phyloP scores from a whole-genome alignment of 2,797 vertebrate genomes.

The Cottoperca gobio region DNA sequence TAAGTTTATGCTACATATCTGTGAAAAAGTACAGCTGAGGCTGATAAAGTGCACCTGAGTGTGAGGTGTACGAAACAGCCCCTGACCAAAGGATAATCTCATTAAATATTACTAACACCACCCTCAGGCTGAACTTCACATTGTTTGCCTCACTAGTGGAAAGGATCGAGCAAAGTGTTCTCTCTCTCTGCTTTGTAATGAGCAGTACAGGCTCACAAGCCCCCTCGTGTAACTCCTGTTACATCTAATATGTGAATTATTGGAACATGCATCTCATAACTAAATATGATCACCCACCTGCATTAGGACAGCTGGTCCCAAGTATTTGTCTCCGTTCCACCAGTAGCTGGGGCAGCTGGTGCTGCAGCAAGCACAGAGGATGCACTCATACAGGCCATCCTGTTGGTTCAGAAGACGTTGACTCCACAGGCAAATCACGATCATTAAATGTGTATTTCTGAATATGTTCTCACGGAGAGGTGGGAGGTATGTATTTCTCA shows the following conservation, averaged over 20 bases:
- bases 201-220: neutral
- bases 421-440: neutral
- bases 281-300: constrained; percentile 81
- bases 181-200: neutral
- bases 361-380: constrained; percentile 96
- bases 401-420: constrained; percentile 57
- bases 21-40: neutral
- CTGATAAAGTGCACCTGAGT: neutral
- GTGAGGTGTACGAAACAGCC: neutral
- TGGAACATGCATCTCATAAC: neutral
- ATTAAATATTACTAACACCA: constrained; percentile 9
- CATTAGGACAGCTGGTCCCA: constrained; percentile 94
- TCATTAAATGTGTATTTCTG: neutral
- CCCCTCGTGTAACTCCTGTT: neutral
- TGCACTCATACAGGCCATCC: constrained; percentile 96
- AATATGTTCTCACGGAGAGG: neutral
- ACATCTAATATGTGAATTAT: neutral
- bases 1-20: too few relatives aligned
- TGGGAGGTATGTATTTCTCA: constrained; percentile 26
- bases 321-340: constrained; percentile 96
- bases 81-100: neutral
- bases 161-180: neutral
- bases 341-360: constrained; percentile 98
- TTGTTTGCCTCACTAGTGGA: neutral
- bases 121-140: neutral